Conservation (phyloP, 2,888 invertebrate species). For the Noctuana brunneofusca region DNA sequence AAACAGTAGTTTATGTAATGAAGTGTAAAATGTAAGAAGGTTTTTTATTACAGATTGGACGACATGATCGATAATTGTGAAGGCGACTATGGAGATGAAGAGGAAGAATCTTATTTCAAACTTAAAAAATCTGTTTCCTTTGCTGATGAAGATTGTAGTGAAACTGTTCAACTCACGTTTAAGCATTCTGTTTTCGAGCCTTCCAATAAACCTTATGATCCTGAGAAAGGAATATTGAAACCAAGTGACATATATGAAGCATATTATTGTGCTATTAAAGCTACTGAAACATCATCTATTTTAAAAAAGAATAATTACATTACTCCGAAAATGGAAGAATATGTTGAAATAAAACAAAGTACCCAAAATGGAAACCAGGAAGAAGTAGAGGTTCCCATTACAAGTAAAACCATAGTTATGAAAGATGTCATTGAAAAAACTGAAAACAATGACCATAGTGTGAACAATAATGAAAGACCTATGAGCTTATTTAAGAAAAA, state of each 20-base stretch:
- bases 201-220: constrained; percentile 49
- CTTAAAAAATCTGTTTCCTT: constrained; percentile 64
- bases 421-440: constrained; percentile 65
- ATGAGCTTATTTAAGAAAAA: constrained; percentile 70
- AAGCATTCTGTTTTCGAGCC: constrained; percentile 60
- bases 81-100: constrained; percentile 41
- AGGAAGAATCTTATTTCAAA: constrained; percentile 31
- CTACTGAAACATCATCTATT: constrained; percentile 62
- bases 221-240: constrained; percentile 60
- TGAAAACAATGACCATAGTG: constrained; percentile 42
- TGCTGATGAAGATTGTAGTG: constrained; percentile 65
- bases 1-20: too few species aligned
- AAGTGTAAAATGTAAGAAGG: too few species aligned
- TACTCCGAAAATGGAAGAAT: constrained; percentile 20
- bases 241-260: constrained; percentile 74
- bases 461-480: constrained; percentile 52
- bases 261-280: constrained; percentile 44
- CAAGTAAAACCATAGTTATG: constrained; percentile 52
- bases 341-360: constrained; percentile 19
- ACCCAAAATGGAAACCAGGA: constrained; percentile 14
- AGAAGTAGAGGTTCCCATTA: neutral
- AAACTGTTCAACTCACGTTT: constrained; percentile 66
- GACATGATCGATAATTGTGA: constrained; percentile 56
- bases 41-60: constrained; percentile 57
- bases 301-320: constrained; percentile 42